phyloP scores from a whole-genome alignment of 2,797 vertebrate species.

The Pangasius djambal region DNA sequence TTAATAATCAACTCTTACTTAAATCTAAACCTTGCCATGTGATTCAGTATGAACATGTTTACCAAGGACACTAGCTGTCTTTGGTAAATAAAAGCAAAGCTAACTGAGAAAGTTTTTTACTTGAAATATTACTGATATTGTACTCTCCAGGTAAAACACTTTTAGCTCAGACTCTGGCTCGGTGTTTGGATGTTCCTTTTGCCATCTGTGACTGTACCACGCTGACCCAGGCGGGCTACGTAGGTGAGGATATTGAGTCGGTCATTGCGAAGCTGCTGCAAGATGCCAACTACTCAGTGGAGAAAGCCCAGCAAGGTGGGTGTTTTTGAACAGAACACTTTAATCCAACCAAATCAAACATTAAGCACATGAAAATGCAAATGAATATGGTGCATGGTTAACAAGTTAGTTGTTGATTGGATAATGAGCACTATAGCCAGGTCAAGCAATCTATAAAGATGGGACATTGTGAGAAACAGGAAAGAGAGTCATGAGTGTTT shows the following conservation, averaged over 20 bases:
- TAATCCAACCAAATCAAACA: neutral
- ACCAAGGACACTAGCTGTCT: neutral
- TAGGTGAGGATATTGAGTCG: slow-evolving; percentile 90
- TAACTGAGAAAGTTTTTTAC: neutral
- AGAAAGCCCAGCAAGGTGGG: slow-evolving; percentile 88
- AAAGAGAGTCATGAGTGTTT: neutral
- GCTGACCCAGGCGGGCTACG: slow-evolving; percentile 88
- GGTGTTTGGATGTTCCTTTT: slow-evolving; percentile 89
- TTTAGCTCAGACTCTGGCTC: slow-evolving; percentile 86
- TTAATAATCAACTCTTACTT: neutral
- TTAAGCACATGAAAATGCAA: neutral
- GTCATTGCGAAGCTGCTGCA: slow-evolving; percentile 88
- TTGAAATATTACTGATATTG: neutral
- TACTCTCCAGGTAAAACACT: slow-evolving; percentile 83
- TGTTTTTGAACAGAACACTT: neutral
- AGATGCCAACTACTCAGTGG: slow-evolving; percentile 87
- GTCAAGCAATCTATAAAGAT: neutral
- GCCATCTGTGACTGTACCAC: slow-evolving; percentile 91
- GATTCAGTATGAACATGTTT: neutral
- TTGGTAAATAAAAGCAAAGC: neutral
- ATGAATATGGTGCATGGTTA: neutral
- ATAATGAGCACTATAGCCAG: neutral
- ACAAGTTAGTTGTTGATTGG: neutral
- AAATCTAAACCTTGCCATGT: neutral
- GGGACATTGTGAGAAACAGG: neutral